These are phyloP conservation scores for Hucho hucho DNA, from an alignment of 2,113 vertebrate species.

Conservation along the genomic window DNA sequence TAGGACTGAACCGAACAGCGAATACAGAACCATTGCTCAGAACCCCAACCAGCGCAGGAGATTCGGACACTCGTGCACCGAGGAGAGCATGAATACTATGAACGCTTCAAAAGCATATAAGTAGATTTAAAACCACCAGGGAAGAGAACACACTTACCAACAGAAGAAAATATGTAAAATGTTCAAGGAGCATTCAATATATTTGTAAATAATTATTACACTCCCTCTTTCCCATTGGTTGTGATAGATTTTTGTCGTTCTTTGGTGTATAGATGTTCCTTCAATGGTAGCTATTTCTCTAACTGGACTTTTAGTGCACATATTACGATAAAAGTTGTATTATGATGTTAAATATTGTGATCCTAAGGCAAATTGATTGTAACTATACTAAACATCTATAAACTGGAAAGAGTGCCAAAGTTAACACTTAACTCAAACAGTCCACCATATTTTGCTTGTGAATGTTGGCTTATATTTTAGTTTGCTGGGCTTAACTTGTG, in stretches of 20 bases:
- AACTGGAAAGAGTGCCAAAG: conserved; percentile 99
- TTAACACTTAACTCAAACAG: conserved; percentile 84
- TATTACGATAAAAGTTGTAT: conserved; percentile 86
- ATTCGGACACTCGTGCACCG: conserved; percentile 64
- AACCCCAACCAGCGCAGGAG: conserved; percentile 59
- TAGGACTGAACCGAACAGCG: conserved; percentile 72
- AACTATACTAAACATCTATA: conserved; percentile 89
- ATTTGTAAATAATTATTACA: conserved; percentile 73
- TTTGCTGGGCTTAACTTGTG: conserved; percentile 99
- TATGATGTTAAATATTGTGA: conserved; percentile 97
- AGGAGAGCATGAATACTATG: conserved; percentile 57
- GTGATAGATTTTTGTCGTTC: conserved; percentile 81
- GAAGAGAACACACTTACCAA: conserved; percentile 51
- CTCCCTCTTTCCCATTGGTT: conserved; percentile 75
- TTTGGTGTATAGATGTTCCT: conserved; percentile 91
- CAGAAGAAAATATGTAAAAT: conserved; percentile 67
- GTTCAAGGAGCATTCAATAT: conserved; percentile 62
- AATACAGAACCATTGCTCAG: conserved; percentile 65
- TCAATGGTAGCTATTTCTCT: conserved; percentile 83
- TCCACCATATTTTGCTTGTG: conserved; percentile 92
- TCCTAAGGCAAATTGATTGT: conserved; percentile 98
- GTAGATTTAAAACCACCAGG: conserved; percentile 51
- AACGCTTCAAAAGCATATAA: conserved; percentile 41
- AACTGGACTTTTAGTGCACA: conserved; percentile 83
- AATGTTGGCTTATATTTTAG: conserved; percentile 93